These are phyloP conservation scores for Anticlea derivata DNA, from an alignment of 2,888 invertebrate genomes.

Conservation along the genomic window DNA sequence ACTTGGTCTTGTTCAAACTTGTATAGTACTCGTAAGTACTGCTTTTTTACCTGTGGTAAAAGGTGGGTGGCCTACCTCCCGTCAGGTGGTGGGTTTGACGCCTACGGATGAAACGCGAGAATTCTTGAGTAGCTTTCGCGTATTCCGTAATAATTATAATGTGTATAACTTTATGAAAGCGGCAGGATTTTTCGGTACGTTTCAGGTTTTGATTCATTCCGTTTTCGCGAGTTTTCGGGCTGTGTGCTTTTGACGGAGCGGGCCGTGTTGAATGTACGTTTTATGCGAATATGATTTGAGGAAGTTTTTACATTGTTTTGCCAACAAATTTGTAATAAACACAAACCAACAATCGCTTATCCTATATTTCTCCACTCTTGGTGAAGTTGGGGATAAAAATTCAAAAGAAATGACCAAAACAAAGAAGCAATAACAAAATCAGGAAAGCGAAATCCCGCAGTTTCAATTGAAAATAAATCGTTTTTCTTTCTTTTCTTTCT, in stretches of 20 bases:
- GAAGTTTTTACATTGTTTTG: not conserved
- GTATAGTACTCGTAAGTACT: not conserved
- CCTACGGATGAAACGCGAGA: conserved; percentile 40
- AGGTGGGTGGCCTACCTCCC: conserved; percentile 2
- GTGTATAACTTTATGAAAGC: conserved; percentile 35
- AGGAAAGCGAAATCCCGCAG: not conserved
- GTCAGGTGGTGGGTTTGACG: conserved; percentile 17
- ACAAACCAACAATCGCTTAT: too few species aligned
- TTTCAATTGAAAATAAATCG: not conserved
- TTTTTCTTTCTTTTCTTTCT: too few species aligned
- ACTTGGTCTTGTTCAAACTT: too few species aligned
- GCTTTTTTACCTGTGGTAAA: not conserved
- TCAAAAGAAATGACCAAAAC: not conserved
- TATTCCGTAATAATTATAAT: conserved; percentile 37
- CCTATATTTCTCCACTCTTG: too few species aligned
- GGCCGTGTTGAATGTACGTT: not conserved
- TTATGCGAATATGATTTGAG: not conserved
- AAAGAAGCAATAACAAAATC: conserved; percentile 1
- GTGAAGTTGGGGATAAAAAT: not conserved
- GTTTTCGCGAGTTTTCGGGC: conserved; percentile 3
- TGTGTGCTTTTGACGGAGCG: not conserved
- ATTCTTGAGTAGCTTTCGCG: conserved; percentile 37
- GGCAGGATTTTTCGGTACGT: conserved; percentile 14
- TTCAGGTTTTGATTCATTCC: conserved; percentile 13
- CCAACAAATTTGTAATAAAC: too few species aligned